Conservation (phyloP, 1,140 invertebrate species). For the Drosophila pectinifera region DNA sequence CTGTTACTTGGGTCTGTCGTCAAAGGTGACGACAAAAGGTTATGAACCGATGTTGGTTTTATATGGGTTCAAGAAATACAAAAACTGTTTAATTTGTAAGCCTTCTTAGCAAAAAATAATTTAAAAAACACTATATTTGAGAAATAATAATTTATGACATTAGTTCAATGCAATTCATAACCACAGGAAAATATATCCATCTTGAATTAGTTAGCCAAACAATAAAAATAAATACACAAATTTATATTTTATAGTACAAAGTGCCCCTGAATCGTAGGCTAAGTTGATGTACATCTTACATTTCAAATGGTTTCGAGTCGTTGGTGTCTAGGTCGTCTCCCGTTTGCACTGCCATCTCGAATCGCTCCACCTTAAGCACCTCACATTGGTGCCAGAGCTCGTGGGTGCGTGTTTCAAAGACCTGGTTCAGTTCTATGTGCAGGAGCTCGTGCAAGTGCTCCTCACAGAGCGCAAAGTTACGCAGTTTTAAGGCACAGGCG, state of each 20-base stretch:
- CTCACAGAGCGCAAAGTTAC: constrained; percentile 70
- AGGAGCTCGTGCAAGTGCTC: constrained; percentile 69
- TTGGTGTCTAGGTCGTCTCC: constrained; percentile 62
- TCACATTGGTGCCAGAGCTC: constrained; percentile 73
- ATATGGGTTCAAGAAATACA: not conserved
- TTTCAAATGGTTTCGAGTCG: constrained; percentile 62
- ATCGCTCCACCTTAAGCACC: constrained; percentile 64
- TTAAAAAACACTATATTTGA: too few relatives aligned
- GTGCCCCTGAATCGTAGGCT: not conserved
- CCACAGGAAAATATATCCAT: too few relatives aligned
- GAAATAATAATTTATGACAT: too few relatives aligned
- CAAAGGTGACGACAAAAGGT: too few relatives aligned
- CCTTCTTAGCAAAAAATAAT: too few relatives aligned
- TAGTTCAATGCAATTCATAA: too few relatives aligned
- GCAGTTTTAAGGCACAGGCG: constrained; percentile 78
- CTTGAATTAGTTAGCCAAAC: too few relatives aligned
- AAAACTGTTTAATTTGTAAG: too few relatives aligned
- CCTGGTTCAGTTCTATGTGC: constrained; percentile 72
- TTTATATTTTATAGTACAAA: too few relatives aligned
- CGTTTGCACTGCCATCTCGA: constrained; percentile 70
- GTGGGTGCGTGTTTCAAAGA: constrained; percentile 68
- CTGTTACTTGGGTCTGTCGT: too few relatives aligned
- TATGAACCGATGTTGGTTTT: too few relatives aligned
- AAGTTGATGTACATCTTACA: constrained; percentile 43
- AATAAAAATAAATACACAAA: too few relatives aligned